Evolutionary conservation across 2,113 vertebrate genomes (phyloP).

Genomic region (Sula dactylatra): DNA sequence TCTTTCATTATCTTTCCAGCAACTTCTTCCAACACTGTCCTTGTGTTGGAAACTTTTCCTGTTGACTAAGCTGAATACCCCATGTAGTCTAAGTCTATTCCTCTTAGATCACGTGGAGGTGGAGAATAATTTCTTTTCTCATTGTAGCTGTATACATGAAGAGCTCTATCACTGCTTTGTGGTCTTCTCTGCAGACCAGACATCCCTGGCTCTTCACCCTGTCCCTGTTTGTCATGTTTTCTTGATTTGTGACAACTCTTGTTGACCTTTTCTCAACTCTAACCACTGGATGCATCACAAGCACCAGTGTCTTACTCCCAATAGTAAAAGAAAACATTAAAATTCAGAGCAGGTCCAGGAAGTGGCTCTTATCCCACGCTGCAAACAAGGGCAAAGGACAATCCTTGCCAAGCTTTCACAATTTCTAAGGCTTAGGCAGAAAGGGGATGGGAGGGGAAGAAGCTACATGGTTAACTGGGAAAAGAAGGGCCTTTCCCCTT

Average conservation of each 20-base stretch:
- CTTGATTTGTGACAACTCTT: neutral
- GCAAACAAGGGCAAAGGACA: neutral
- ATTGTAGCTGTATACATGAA: neutral
- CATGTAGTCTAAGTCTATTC: neutral
- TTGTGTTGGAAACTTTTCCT: neutral
- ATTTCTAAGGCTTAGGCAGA: neutral
- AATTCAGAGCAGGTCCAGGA: neutral
- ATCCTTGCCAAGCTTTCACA: neutral
- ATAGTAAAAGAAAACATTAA: neutral
- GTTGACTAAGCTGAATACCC: neutral
- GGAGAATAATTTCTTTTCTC: neutral
- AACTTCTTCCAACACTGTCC: neutral
- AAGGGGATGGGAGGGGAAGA: neutral
- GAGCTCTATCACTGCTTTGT: neutral
- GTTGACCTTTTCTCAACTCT: neutral
- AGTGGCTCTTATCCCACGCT: neutral
- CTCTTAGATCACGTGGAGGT: neutral
- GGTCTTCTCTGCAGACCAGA: neutral
- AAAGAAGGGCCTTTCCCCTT: neutral
- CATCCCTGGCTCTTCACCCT: neutral
- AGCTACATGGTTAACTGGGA: neutral
- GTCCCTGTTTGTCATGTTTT: neutral
- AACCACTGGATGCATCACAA: neutral
- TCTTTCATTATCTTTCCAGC: conserved; percentile 5
- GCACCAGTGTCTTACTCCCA: neutral